Base-by-base conservation (phyloP, 2,888 invertebrate species). In the Hylaea fasciaria region DNA sequence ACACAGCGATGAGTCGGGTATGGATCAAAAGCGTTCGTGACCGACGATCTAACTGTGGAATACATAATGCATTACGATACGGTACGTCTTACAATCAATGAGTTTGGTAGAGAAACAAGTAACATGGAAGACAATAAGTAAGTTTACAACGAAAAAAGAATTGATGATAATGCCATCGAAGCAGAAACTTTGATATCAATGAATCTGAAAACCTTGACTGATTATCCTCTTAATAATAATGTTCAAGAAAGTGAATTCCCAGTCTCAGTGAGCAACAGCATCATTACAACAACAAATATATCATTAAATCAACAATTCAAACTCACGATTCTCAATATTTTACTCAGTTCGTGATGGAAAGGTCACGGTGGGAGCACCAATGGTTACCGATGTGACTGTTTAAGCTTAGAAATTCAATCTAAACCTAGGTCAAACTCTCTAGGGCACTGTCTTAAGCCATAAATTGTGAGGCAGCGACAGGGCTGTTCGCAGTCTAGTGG, bases 391-490 rank as follows among this genome's bases (percentile, higher is more conserved):
- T 78, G 77, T 78, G 81, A 82, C 77, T 77, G 74, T 78, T 77
- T 74, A 76, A 78, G 75, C 76, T 76, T 74, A 76, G 78, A 80
- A 82, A 81, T 86, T 83, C 78, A 85, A 86, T 83, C 78, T 77
- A 71, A 79, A 76, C 81, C 81, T 82, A 82, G 86, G 85, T 87
- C 83, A 87, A 84, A 86, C 86, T 86, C 86, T 86, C 85, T 83
- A 83, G 76, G 78, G 77, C 80, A 76, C 69, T 70, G 68, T 70
- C 67, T 73, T 77, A 69, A 65, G 67, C 70, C 69, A 72, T 72
- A 76, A 70, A 72, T 68, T 71, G 59, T 66, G 58, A 59, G 41
- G 53, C 44, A 62, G 45, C 64, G 68, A 70, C 69, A 59, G 52
- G 49, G 62, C 65, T 52, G 64, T 74, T 73, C 64, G 65, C 70